Percentiles rank a stretch among this genome's conserved stretches.
phyloP scores from a whole-genome alignment of 2,888 invertebrate species.

The Psylliodes chrysocephalus region DNA sequence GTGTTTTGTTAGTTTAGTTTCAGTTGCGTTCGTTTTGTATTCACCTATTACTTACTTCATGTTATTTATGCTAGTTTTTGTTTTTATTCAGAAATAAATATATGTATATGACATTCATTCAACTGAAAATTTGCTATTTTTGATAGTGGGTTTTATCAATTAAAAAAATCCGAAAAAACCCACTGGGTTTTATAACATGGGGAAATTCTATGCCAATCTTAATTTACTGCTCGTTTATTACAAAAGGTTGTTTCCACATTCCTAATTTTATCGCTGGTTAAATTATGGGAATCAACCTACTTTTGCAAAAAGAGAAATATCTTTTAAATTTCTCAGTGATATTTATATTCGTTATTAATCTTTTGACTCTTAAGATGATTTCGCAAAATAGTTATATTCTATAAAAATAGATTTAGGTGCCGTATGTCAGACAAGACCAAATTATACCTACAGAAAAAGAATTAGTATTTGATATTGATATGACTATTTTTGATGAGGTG shows the following conservation, averaged over 20 bases:
- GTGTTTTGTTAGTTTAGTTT: too few relatives aligned
- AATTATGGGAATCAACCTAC: constrained; percentile 72
- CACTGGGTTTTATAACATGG: too few relatives aligned
- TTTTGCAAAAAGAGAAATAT: constrained; percentile 87
- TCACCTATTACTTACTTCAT: too few relatives aligned
- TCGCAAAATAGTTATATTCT: constrained; percentile 86
- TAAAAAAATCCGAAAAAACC: too few relatives aligned
- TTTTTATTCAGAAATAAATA: too few relatives aligned
- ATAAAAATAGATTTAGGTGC: constrained; percentile 98
- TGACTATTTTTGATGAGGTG: constrained; percentile 98
- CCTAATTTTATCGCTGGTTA: constrained; percentile 88
- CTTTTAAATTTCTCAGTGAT: constrained; percentile 93
- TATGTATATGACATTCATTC: too few relatives aligned
- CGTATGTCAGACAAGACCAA: constrained; percentile 74
- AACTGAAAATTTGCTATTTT: too few relatives aligned
- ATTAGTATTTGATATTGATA: constrained; percentile 98
- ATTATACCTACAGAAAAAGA: constrained; percentile 74
- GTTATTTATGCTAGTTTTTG: too few relatives aligned
- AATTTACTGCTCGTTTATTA: constrained; percentile 91
- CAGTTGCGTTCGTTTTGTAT: too few relatives aligned
- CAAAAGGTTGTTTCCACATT: constrained; percentile 87
- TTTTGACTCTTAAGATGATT: constrained; percentile 80
- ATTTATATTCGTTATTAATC: constrained; percentile 92
- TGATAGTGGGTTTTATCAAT: too few relatives aligned
- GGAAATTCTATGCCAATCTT: too few relatives aligned